Evolutionary conservation across 2,888 invertebrate genomes (phyloP).

Genomic region (Urechis unicinctus): DNA sequence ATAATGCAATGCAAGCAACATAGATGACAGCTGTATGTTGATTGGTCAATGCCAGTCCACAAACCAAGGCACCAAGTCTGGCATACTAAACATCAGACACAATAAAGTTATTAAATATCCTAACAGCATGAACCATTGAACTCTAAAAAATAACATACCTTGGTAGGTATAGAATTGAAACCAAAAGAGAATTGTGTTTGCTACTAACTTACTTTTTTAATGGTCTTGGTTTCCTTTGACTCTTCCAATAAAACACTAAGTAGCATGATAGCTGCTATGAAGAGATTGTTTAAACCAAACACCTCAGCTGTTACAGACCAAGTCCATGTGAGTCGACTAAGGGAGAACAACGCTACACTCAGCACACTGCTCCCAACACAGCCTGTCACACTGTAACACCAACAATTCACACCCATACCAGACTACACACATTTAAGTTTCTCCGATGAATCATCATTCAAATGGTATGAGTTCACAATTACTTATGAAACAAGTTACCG

Average conservation of each 20-base stretch:
- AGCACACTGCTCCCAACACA: constrained; percentile 25
- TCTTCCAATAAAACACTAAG: constrained; percentile 27
- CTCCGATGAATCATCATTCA: background rate
- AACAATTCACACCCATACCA: background rate
- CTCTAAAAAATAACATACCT: too few species aligned
- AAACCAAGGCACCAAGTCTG: constrained; percentile 31
- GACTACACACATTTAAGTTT: background rate
- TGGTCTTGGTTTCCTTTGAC: constrained; percentile 1
- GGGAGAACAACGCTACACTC: constrained; percentile 31
- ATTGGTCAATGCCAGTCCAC: constrained; percentile 41
- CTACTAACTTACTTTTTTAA: constrained; percentile 3
- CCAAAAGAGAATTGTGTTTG: background rate
- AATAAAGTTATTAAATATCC: background rate
- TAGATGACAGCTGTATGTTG: constrained; percentile 46
- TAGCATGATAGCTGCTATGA: constrained; percentile 30
- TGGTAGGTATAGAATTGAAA: too few species aligned
- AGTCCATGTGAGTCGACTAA: constrained; percentile 38
- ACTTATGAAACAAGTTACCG: too few species aligned
- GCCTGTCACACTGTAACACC: constrained; percentile 22
- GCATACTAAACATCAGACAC: constrained; percentile 26
- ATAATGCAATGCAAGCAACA: constrained; percentile 29
- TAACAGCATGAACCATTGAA: too few species aligned
- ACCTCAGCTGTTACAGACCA: constrained; percentile 45
- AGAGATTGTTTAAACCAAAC: constrained; percentile 43
- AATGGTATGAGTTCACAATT: background rate